Conservation (phyloP, 2,888 invertebrate species). For the Dynastes hyllus region DNA sequence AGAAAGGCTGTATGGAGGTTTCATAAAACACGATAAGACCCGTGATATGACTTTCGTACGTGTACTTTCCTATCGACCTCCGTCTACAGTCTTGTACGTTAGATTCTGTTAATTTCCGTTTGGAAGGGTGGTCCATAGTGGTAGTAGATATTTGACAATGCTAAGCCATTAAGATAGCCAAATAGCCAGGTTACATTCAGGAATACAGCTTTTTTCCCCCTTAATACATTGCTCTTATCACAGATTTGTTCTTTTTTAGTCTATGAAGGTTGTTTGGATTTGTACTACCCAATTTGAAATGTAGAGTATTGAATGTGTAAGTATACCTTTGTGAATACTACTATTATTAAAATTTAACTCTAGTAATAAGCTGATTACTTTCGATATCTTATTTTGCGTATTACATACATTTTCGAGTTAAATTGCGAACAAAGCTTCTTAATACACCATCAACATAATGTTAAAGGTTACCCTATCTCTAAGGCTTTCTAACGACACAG, state of each 20-base stretch:
- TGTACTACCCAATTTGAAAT: not conserved
- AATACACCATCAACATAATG: no score
- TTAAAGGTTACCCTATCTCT: no score
- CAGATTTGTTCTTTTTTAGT: constrained; percentile 40
- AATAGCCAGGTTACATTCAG: constrained; percentile 59
- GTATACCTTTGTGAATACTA: no score
- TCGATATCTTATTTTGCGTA: no score
- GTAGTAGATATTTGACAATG: constrained; percentile 59
- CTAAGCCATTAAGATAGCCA: constrained; percentile 62
- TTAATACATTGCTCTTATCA: constrained; percentile 42
- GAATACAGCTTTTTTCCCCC: constrained; percentile 46
- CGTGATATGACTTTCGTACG: constrained; percentile 43
- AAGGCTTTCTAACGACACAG: no score
- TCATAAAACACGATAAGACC: constrained; percentile 47
- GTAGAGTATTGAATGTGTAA: no score
- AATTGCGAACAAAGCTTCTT: no score
- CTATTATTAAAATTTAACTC: no score
- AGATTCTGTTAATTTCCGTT: constrained; percentile 62
- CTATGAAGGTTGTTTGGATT: constrained; percentile 24
- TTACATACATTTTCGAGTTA: no score
- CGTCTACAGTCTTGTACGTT: constrained; percentile 54
- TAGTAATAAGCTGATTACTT: no score
- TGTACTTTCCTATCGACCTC: constrained; percentile 40
- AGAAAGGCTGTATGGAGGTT: constrained; percentile 39
- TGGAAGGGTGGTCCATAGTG: constrained; percentile 55